A percentile compares a stretch with the other conserved stretches of the same genome.
Evolutionary conservation across 2,888 invertebrate genomes (phyloP).

Genomic region (Capitulum mitella): DNA sequence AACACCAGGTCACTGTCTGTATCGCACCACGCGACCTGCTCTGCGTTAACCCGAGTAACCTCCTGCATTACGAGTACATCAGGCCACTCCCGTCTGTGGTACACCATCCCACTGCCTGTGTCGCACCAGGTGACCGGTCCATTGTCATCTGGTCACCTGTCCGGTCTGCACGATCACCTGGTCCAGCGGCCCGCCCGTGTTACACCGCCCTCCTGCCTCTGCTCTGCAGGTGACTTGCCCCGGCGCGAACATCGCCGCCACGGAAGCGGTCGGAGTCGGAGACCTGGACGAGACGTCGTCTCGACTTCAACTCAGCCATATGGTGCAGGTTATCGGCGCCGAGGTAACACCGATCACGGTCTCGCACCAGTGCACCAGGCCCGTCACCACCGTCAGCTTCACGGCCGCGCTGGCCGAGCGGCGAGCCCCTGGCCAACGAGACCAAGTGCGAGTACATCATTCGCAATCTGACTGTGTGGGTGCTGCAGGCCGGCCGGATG

Average conservation of each 20-base stretch:
- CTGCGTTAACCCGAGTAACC: too few relatives aligned
- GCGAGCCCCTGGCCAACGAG: background rate
- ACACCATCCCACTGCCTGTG: too few relatives aligned
- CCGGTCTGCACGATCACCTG: background rate
- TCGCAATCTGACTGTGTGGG: background rate
- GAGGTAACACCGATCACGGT: background rate
- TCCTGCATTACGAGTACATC: too few relatives aligned
- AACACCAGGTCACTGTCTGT: too few relatives aligned
- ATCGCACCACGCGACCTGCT: too few relatives aligned
- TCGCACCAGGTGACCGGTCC: too few relatives aligned
- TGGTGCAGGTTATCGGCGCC: background rate
- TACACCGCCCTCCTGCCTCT: background rate
- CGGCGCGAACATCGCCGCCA: background rate
- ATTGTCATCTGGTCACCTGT: background rate
- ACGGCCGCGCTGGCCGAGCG: background rate
- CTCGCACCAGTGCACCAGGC: background rate
- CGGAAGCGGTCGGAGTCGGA: background rate
- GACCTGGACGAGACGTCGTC: background rate
- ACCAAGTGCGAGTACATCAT: slow-evolving; percentile 10
- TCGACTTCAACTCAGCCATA: background rate
- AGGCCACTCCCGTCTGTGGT: too few relatives aligned
- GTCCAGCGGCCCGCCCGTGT: background rate
- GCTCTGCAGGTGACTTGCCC: background rate
- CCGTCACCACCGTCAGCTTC: background rate
- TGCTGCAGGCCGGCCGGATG: background rate